These are phyloP conservation scores for Charadrius vociferus DNA, from an alignment of 2,113 vertebrate genomes.

Conservation along the genomic window DNA sequence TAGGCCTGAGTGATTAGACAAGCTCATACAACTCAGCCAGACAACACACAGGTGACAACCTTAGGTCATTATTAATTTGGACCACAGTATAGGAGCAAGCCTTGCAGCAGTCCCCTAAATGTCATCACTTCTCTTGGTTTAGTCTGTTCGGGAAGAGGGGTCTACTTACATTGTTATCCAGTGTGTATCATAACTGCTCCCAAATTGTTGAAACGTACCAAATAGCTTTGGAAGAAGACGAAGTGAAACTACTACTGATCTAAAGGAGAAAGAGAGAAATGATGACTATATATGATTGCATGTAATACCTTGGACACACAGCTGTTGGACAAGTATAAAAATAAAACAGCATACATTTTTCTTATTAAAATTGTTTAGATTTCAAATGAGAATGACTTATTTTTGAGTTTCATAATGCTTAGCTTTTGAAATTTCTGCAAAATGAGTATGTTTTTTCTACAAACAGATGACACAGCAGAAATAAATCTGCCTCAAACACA, in stretches of 20 bases:
- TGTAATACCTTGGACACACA: neutral
- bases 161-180: slow-evolving; percentile 98
- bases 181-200: slow-evolving; percentile 98
- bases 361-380: neutral
- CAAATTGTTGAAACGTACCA: slow-evolving; percentile 98
- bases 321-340: neutral
- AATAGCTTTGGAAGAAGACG: slow-evolving; percentile 97
- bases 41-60: neutral
- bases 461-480: neutral
- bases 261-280: slow-evolving; percentile 59
- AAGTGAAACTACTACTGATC: slow-evolving; percentile 96
- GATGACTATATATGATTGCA: rapidly evolving
- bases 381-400: neutral
- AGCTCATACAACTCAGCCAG: neutral
- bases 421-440: neutral
- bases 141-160: neutral
- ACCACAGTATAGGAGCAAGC: neutral
- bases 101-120: neutral
- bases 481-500: neutral
- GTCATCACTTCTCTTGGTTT: neutral
- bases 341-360: neutral
- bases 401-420: neutral
- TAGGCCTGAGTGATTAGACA: neutral
- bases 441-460: neutral
- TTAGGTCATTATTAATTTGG: neutral